Evolutionary conservation across 2,797 vertebrate genomes (phyloP).

Genomic region (Rousettus madagascariensis): DNA sequence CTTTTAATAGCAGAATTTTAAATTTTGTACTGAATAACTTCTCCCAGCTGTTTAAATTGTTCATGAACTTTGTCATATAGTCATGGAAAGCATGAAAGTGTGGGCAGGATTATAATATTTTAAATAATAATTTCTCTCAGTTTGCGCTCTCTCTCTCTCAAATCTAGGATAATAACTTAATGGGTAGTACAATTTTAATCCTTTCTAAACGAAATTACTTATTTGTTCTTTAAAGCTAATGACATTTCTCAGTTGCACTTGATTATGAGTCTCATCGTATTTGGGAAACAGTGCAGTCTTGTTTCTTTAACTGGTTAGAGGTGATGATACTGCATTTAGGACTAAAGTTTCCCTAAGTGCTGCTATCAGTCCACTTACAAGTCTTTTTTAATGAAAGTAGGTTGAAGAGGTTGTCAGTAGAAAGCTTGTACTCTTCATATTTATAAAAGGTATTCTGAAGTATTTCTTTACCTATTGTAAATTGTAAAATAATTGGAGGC

Average conservation of each 20-base stretch:
- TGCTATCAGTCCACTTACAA: conserved; percentile 84
- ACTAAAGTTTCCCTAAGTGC: conserved; percentile 85
- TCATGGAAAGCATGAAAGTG: conserved; percentile 67
- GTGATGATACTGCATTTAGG: conserved; percentile 80
- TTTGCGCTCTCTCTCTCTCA: conserved; percentile 38
- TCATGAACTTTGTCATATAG: conserved; percentile 74
- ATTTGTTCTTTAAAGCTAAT: conserved; percentile 59
- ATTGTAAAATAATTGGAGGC: conserved; percentile 2
- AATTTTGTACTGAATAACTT: conserved; percentile 14
- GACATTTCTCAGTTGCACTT: conserved; percentile 53
- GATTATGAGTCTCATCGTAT: conserved; percentile 17
- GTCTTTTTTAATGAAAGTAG: conserved; percentile 85
- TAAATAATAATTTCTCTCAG: not conserved
- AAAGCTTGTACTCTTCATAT: conserved; percentile 25
- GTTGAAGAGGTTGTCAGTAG: conserved; percentile 58
- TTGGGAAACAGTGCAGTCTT: conserved; percentile 65
- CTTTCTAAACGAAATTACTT: conserved; percentile 7
- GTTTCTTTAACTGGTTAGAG: conserved; percentile 78
- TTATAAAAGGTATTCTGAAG: conserved; percentile 57
- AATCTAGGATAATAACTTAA: not conserved
- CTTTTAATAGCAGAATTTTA: not conserved
- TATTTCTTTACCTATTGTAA: conserved; percentile 28
- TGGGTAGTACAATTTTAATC: not conserved
- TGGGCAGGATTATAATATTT: not conserved
- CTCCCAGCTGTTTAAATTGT: conserved; percentile 30